phyloP scores from a whole-genome alignment of 2,797 vertebrate genomes.

The Melanotaenia pygmaea region DNA sequence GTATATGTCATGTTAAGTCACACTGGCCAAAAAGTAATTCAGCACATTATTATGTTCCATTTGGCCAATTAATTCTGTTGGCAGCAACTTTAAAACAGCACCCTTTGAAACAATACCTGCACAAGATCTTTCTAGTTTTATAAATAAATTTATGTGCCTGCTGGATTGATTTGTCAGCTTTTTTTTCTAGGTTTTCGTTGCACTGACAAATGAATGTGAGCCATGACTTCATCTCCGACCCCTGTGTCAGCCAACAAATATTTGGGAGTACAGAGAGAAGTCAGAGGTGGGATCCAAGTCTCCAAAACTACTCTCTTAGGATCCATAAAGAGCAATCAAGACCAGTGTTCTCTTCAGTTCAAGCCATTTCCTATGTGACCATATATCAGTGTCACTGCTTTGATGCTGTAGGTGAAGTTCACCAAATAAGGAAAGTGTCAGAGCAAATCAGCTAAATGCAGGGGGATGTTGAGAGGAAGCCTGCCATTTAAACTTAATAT shows the following conservation, averaged over 20 bases:
- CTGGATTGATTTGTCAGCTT: slow-evolving; percentile 17
- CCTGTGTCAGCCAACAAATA: slow-evolving; percentile 51
- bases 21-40: slow-evolving; percentile 17
- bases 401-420: slow-evolving; percentile 40
- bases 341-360: slow-evolving; percentile 46
- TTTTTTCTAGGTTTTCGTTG: not conserved
- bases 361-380: slow-evolving; percentile 53
- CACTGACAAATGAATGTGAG: slow-evolving; percentile 60
- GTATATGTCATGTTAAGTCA: slow-evolving; percentile 19
- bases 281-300: slow-evolving; percentile 46
- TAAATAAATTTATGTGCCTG: slow-evolving; percentile 8
- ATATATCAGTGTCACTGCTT: slow-evolving; percentile 31
- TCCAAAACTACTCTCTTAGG: slow-evolving; percentile 53
- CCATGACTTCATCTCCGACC: slow-evolving; percentile 67
- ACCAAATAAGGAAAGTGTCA: slow-evolving; percentile 36
- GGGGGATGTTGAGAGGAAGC: slow-evolving; percentile 2
- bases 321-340: slow-evolving; percentile 46
- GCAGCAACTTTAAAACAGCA: not conserved
- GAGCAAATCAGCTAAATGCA: slow-evolving; percentile 29
- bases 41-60: slow-evolving; percentile 9
- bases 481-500: not conserved
- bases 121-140: not conserved
- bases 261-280: slow-evolving; percentile 55
- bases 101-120: slow-evolving; percentile 18
- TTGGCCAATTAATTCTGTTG: slow-evolving; percentile 18